Evolutionary conservation across 2,888 invertebrate genomes (phyloP).

Genomic region (Xylota sylvarum): DNA sequence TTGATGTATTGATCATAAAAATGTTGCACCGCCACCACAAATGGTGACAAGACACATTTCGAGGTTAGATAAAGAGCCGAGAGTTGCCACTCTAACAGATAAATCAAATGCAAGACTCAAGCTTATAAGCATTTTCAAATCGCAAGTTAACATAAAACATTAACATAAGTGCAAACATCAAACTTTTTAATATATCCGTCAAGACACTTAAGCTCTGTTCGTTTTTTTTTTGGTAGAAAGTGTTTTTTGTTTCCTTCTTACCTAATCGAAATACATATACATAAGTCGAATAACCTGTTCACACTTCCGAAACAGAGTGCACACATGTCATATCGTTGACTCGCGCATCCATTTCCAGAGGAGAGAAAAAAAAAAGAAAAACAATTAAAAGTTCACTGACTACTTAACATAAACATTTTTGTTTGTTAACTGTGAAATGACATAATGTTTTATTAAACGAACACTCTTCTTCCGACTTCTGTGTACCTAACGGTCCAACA

Average conservation of each 20-base stretch:
- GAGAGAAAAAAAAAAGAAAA: neutral
- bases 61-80: too few species aligned
- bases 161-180: neutral
- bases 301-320: constrained; percentile 11
- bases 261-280: neutral
- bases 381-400: constrained; percentile 63
- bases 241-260: neutral
- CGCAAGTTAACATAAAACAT: too few species aligned
- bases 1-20: too few species aligned
- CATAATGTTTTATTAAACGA: constrained; percentile 49
- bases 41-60: too few species aligned
- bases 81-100: too few species aligned
- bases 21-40: too few species aligned
- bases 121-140: too few species aligned
- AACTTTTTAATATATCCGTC: neutral
- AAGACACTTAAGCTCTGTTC: neutral
- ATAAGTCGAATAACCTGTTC: neutral
- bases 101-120: too few species aligned
- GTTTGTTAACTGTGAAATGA: constrained; percentile 49
- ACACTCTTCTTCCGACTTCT: constrained; percentile 35
- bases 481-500: constrained; percentile 50
- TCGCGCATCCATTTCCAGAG: neutral
- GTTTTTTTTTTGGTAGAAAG: neutral
- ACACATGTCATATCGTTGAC: constrained; percentile 52
- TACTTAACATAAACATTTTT: constrained; percentile 24